phyloP scores from a whole-genome alignment of 2,113 vertebrate species.

The Odocoileus virginianus region DNA sequence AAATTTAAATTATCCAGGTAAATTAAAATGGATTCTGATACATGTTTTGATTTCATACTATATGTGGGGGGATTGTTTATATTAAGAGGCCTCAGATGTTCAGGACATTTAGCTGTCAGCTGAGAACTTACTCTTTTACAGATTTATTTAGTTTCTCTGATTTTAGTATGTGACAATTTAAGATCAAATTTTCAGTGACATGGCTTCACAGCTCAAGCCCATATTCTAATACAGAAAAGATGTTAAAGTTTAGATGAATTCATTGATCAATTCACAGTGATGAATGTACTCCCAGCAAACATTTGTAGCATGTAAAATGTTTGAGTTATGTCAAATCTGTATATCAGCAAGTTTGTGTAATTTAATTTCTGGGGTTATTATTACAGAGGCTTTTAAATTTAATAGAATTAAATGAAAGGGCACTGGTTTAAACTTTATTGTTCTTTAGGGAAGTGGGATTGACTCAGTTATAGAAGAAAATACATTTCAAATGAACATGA shows the following conservation, averaged over 20 bases:
- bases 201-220: background rate
- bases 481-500: conserved; percentile 22
- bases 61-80: background rate
- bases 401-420: background rate
- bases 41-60: background rate
- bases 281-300: background rate
- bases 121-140: background rate
- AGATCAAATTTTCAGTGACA: background rate
- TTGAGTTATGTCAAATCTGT: conserved; percentile 3
- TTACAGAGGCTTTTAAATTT: conserved; percentile 24
- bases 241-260: conserved; percentile 15
- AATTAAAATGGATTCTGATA: background rate
- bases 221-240: background rate
- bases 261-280: background rate
- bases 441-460: background rate
- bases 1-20: background rate
- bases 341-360: background rate
- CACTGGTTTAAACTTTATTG: background rate
- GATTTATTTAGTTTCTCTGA: background rate
- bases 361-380: conserved; percentile 5
- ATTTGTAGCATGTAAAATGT: background rate
- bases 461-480: conserved; percentile 4
- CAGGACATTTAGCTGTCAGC: background rate
- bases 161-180: background rate
- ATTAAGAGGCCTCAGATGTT: background rate